phyloP scores from a whole-genome alignment of 2,888 invertebrate species.

The Eretmocerus hayati region DNA sequence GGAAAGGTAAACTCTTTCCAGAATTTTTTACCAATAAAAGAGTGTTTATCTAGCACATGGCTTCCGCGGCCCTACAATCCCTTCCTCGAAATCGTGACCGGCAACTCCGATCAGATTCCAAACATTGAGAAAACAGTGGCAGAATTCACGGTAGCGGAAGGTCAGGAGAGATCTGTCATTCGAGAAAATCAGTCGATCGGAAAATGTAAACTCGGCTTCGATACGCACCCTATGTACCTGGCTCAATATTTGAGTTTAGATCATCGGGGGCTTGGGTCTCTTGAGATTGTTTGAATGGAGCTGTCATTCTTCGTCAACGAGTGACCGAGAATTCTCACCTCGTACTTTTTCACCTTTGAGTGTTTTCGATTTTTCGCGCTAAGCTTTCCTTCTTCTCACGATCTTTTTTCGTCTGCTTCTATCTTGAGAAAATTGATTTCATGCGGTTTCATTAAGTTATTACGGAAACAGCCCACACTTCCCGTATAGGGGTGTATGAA shows the following conservation, averaged over 20 bases:
- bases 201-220: slow-evolving; percentile 9
- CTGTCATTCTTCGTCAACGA: not conserved
- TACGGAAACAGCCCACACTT: too few relatives aligned
- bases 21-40: not conserved
- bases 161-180: slow-evolving; percentile 6
- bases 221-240: not conserved
- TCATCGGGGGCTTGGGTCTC: too few relatives aligned
- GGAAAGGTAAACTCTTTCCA: slow-evolving; percentile 20
- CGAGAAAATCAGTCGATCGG: slow-evolving; percentile 25
- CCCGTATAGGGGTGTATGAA: too few relatives aligned
- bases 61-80: slow-evolving; percentile 19
- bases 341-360: too few relatives aligned
- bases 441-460: too few relatives aligned
- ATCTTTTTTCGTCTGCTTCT: too few relatives aligned
- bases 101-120: slow-evolving; percentile 19
- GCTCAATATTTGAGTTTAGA: not conserved
- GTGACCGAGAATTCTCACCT: slow-evolving; percentile 6
- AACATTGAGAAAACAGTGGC: slow-evolving; percentile 21
- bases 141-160: slow-evolving; percentile 2
- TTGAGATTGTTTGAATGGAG: not conserved
- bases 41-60: slow-evolving; percentile 23
- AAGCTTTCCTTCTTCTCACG: not conserved
- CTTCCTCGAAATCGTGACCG: slow-evolving; percentile 19
- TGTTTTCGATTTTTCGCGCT: slow-evolving; percentile 6
- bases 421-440: too few relatives aligned